A percentile compares a stretch with the other conserved stretches of the same genome.
These are phyloP conservation scores for Drosophila tripunctata DNA, from an alignment of 2,888 invertebrate genomes.

Conservation along the genomic window DNA sequence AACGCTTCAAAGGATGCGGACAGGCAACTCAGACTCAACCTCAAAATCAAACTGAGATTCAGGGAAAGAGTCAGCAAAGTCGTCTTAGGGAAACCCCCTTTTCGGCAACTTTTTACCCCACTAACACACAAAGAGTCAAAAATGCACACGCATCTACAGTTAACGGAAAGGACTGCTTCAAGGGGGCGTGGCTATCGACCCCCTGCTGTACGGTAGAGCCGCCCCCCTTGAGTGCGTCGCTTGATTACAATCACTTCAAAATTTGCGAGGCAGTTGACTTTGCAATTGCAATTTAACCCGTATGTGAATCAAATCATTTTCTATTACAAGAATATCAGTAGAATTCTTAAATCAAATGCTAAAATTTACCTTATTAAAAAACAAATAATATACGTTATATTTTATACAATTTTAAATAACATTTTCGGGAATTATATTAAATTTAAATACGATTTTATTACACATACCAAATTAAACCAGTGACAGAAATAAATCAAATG, in stretches of 20 bases:
- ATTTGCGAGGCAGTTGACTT: slow-evolving; percentile 43
- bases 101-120: slow-evolving; percentile 47
- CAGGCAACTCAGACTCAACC: neutral
- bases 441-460: no score
- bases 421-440: no score
- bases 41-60: neutral
- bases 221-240: slow-evolving; percentile 45
- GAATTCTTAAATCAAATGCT: no score
- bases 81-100: slow-evolving; percentile 2
- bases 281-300: slow-evolving; percentile 67
- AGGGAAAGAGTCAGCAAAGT: slow-evolving; percentile 24
- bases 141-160: slow-evolving; percentile 20
- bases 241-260: slow-evolving; percentile 76
- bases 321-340: neutral
- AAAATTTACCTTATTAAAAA: no score
- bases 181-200: slow-evolving; percentile 51
- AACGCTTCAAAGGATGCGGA: slow-evolving; percentile 54
- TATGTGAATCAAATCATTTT: neutral
- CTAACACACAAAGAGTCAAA: slow-evolving; percentile 40
- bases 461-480: no score
- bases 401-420: no score
- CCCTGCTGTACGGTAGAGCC: slow-evolving; percentile 43
- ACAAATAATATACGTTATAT: no score
- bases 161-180: slow-evolving; percentile 40
- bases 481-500: no score